Evolutionary conservation across 1,140 invertebrate genomes (phyloP), one percentile per base, ranked within the genome.

Genomic region (Drosophila trapezifrons): DNA sequence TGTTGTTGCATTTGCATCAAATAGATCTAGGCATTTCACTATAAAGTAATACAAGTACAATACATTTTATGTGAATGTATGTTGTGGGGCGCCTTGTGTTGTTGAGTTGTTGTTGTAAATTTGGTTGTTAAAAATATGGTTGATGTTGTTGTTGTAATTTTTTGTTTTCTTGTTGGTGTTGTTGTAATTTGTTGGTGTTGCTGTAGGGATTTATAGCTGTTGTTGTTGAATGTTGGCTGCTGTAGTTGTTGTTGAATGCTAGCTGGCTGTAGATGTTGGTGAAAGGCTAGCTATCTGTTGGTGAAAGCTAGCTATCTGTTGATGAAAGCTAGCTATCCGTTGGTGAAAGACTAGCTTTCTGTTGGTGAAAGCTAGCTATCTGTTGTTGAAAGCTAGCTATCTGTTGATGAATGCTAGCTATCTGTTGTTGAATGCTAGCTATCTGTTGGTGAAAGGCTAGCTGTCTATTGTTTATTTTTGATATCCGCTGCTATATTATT

Each of bases 31-130:
- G 32, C 42, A 40, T 52, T 52, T 71, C 20, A 38, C 25, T 71
- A 58, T 71, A 58, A 71, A 71, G 66, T 71, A 71, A 45, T 71
- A 71, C 52, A 71, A 69, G 58, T 74, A 62, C 47, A 43, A 32
- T 35, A 43, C 69, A 59, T 73, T 51, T 35, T 59, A 71, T 57
- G 38, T 10, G 29, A 32, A 32, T 35, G n/a, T 46, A 32, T 54
- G 17, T 57, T 69, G 49, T 37, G 27, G 51, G 42, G 38, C 29
- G 52, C 22, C 29, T 45, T 37, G 37, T 54, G 67, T 56, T 63
- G 60, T 59, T 59, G n/a, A 15, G 25, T 49, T 15, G 25, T 59
- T 12, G 25, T 49, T 15, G 25, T 59, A 37, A 15, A 18, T 17
- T 25, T 46, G 17, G 29, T 32, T 32, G 29, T 12, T 45, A 27